phyloP scores from a whole-genome alignment of 2,797 vertebrate genomes.

The Trematomus bernacchii region DNA sequence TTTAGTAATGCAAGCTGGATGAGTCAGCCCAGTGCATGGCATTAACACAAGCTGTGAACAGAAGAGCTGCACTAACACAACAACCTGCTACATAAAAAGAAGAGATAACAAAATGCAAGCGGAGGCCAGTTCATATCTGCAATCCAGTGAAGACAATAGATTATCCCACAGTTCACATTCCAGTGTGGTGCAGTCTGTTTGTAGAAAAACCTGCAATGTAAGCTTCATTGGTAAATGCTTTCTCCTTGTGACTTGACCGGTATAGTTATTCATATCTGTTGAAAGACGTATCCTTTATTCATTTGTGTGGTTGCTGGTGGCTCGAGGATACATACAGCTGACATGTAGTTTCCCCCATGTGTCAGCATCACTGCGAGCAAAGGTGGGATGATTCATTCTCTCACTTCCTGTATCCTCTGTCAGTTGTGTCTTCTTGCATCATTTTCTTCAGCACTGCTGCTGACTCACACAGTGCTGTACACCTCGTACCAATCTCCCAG shows the following conservation, averaged over 20 bases:
- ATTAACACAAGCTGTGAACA: constrained; percentile 34
- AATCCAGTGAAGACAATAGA: not conserved
- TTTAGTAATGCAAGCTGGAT: constrained; percentile 55
- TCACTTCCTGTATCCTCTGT: constrained; percentile 48
- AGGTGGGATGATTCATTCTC: constrained; percentile 49
- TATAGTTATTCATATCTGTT: not conserved
- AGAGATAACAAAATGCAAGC: not conserved
- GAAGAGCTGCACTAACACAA: constrained; percentile 19
- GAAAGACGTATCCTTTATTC: not conserved
- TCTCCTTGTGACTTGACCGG: not conserved
- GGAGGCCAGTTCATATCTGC: not conserved
- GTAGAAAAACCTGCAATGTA: not conserved
- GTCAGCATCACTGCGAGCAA: constrained; percentile 39
- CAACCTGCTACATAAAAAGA: constrained; percentile 13
- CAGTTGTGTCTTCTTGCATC: constrained; percentile 35
- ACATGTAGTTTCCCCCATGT: constrained; percentile 20
- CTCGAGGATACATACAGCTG: not conserved
- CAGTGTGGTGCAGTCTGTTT: not conserved
- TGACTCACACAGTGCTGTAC: constrained; percentile 55
- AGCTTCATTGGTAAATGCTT: not conserved
- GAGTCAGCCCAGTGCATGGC: constrained; percentile 55
- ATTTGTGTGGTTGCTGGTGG: constrained; percentile 10
- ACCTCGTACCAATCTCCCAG: not conserved
- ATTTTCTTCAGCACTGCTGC: constrained; percentile 27
- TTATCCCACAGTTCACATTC: not conserved